A percentile compares a stretch with the other conserved stretches of the same genome.
Evolutionary conservation across 2,113 vertebrate species (phyloP).

Genomic region (Oxyruncus cristatus): DNA sequence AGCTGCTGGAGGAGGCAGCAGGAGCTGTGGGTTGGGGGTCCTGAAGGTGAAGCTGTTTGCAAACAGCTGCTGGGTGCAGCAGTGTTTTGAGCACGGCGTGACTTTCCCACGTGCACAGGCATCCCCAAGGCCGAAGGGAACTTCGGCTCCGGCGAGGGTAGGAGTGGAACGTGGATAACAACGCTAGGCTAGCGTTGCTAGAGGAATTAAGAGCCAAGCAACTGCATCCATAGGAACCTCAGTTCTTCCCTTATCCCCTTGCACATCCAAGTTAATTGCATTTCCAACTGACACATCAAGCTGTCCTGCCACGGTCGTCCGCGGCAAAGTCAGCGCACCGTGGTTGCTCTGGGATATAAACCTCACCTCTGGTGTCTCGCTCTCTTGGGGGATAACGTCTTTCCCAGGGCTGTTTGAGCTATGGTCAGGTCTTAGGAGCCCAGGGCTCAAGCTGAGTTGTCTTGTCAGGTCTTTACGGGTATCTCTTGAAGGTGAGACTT

Average conservation of each 20-base stretch:
- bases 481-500: conserved; percentile 52
- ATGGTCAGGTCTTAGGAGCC: background rate
- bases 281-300: conserved; percentile 41
- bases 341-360: conserved; percentile 17
- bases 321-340: background rate
- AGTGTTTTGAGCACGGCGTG: accelerated
- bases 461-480: conserved; percentile 21
- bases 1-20: background rate
- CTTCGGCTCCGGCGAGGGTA: background rate
- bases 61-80: background rate
- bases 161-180: background rate
- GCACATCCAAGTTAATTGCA: conserved; percentile 37
- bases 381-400: background rate
- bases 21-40: background rate
- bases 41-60: background rate
- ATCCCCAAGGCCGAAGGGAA: background rate
- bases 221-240: conserved; percentile 56
- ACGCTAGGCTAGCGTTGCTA: conserved; percentile 3
- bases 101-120: accelerated
- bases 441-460: background rate
- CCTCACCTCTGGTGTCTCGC: background rate
- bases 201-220: conserved; percentile 50
- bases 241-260: conserved; percentile 17
- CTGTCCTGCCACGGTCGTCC: background rate
- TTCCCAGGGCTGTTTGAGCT: conserved; percentile 9